Evolutionary conservation across 64 coral and sea anemone genomes (phyloP).

Genomic region (Montipora capricornis): DNA sequence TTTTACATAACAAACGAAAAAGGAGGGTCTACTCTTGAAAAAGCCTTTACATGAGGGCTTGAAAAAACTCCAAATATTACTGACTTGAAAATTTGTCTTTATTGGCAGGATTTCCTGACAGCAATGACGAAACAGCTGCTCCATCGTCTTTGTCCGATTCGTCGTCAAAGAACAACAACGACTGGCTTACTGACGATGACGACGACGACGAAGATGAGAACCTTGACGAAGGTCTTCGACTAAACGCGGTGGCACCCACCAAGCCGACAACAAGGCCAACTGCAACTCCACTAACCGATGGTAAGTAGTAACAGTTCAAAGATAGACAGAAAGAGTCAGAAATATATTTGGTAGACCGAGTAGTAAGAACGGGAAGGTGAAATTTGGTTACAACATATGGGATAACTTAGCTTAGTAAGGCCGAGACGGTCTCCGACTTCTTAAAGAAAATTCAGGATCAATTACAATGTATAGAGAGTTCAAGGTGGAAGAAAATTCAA

Average conservation of each 20-base stretch:
- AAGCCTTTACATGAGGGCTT: no score
- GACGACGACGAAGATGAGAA: conserved; percentile 36
- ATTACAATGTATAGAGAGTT: no score
- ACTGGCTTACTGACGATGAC: conserved; percentile 42
- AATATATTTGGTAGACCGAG: not conserved
- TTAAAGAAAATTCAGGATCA: no score
- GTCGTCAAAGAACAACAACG: not conserved
- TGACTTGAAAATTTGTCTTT: not conserved
- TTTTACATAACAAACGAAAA: no score
- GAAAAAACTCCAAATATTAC: not conserved
- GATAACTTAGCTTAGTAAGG: no score
- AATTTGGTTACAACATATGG: no score
- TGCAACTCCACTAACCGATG: not conserved
- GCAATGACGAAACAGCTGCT: conserved; percentile 34
- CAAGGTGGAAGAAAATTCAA: no score
- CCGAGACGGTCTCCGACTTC: no score
- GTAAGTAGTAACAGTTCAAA: not conserved
- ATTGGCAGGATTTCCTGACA: conserved; percentile 50
- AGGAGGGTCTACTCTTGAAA: no score
- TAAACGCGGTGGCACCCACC: not conserved
- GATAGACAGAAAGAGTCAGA: not conserved
- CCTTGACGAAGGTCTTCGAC: conserved; percentile 15
- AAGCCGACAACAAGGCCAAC: not conserved
- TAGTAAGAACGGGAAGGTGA: not conserved
- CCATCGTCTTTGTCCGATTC: conserved; percentile 26